A percentile compares a stretch with the other conserved stretches of the same genome.
Conservation (phyloP, 2,113 vertebrate species). For the Pseudorhombus dupliciocellatus region DNA sequence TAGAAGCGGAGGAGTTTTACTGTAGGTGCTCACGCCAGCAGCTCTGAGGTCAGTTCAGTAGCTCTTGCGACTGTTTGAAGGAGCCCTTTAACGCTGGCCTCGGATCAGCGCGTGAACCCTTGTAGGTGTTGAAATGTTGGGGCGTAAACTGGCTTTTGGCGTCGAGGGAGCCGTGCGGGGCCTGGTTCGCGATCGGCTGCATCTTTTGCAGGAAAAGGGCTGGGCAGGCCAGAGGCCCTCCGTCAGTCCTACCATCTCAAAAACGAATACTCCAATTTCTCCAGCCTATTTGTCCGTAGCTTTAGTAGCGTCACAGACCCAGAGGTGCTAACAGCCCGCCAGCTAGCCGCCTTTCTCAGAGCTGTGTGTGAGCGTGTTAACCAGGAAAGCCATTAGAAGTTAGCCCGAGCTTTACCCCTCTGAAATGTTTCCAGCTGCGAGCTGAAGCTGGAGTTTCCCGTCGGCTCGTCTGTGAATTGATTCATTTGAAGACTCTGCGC, state of each 20-base stretch:
- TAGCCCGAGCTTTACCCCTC: slow-evolving; percentile 52
- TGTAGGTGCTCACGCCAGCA: slow-evolving; percentile 53
- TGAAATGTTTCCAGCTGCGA: slow-evolving; percentile 4
- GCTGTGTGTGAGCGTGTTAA: slow-evolving; percentile 29
- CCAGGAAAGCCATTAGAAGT: slow-evolving; percentile 54
- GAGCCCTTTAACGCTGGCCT: slow-evolving; percentile 49
- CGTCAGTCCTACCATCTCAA: slow-evolving; percentile 46
- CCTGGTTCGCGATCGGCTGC: neutral
- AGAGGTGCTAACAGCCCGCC: slow-evolving; percentile 56
- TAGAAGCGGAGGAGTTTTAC: neutral
- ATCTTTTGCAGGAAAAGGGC: neutral
- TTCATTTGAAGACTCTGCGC: slow-evolving; percentile 50
- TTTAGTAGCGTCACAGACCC: slow-evolving; percentile 31
- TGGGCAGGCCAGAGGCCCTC: slow-evolving; percentile 3
- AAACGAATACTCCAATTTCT: slow-evolving; percentile 25
- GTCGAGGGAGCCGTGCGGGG: neutral
- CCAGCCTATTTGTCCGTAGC: slow-evolving; percentile 11
- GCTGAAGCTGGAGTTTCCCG: slow-evolving; percentile 18
- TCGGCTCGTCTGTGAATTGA: slow-evolving; percentile 55
- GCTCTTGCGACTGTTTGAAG: slow-evolving; percentile 39
- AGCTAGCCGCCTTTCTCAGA: slow-evolving; percentile 48
- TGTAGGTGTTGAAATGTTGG: slow-evolving; percentile 22
- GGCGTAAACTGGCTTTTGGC: slow-evolving; percentile 24
- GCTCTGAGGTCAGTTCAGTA: slow-evolving; percentile 59
- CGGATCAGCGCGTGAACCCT: slow-evolving; percentile 40